phyloP scores from a whole-genome alignment of 2,797 vertebrate species.

The Heliangelus exortis region DNA sequence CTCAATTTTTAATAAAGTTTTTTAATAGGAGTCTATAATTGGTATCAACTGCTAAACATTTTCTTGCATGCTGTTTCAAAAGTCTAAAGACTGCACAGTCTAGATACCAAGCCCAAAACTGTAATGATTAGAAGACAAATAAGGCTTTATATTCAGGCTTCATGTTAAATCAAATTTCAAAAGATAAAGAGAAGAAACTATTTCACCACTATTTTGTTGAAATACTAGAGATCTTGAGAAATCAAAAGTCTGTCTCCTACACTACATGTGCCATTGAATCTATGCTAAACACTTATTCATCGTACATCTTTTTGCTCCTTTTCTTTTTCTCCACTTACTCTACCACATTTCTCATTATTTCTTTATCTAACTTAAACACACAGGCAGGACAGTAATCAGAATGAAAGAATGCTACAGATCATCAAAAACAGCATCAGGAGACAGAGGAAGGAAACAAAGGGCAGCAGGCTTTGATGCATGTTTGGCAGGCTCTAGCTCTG shows the following conservation, averaged over 20 bases:
- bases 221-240: background rate
- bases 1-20: background rate
- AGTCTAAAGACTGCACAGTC: background rate
- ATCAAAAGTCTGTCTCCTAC: background rate
- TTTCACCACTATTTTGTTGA: background rate
- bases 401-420: background rate
- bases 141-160: background rate
- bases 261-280: fast-evolving
- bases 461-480: background rate
- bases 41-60: background rate
- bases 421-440: background rate
- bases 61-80: background rate
- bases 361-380: background rate
- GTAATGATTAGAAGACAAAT: background rate
- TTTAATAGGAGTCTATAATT: background rate
- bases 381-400: background rate
- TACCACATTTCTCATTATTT: background rate
- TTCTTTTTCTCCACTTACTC: fast-evolving
- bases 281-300: background rate
- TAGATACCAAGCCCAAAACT: background rate
- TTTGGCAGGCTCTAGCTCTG: background rate
- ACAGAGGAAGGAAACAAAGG: background rate
- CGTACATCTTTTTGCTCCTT: background rate
- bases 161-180: background rate
- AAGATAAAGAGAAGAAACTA: background rate